Base-by-base conservation (phyloP, 2,797 vertebrate genomes). In the Halcyon chelicuti region DNA sequence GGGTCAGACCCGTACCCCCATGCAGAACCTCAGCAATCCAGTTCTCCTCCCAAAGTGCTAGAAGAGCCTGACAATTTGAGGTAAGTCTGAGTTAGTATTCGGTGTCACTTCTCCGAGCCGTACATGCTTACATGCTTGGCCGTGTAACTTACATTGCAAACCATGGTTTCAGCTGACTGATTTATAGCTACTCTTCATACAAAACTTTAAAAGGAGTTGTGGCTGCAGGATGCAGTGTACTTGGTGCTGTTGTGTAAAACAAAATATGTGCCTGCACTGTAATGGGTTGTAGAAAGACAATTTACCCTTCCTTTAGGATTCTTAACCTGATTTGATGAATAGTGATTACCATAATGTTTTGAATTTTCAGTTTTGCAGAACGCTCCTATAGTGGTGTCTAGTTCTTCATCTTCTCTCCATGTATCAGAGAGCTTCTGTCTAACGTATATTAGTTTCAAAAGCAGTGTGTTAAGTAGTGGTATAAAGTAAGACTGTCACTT, bases 1-100 rank as follows among this genome's bases (percentile, higher is more conserved):
- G 99, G 99, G 10, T 98, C 99, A 16, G 99, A 99, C 11, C 98
- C 99, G 0, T 99, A 99, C 91, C 97, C 99, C 20, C 99, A 98
- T 5, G 35, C 98, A 3, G 99, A 99, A 67, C 98, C 99, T 10
- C 97, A 99, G 66, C 98, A 98, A 9, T 98, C 99, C 88, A 95
- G 97, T 73, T 98, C 98, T 49, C 98, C 99, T 70, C 97, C 98
- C n/a, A 99, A 99, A 97, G 98, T 97, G 60, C 88, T 98, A n/a
- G 99, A 99, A 62, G 99, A 99, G 42, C 89, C 96, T 78, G 97
- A 98, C 5, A 96, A 94, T 79, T 66, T 91, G 87, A 98, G 98
- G 98, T 98, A 96, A 96, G 92, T 5, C 16, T 12, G 12, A 71
- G 20, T 60, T 66, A 18, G 2, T 72, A 42, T 46, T 68, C 4